phyloP scores from a whole-genome alignment of 2,797 vertebrate genomes.

The Botia almorhae region DNA sequence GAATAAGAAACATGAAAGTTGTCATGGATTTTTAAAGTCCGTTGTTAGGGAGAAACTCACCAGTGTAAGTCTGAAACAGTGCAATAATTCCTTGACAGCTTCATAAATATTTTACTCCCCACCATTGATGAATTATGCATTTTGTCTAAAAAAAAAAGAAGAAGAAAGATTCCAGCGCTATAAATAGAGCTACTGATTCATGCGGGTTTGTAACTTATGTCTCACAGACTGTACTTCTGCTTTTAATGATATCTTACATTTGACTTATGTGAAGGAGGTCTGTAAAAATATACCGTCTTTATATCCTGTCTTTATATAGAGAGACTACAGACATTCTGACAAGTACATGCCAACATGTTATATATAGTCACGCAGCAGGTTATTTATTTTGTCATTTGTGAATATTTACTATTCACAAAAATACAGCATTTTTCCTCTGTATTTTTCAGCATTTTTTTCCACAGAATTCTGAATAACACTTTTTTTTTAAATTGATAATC shows the following conservation, averaged over 20 bases:
- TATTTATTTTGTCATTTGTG: too few species aligned
- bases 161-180: neutral
- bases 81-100: slow-evolving; percentile 33
- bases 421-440: too few species aligned
- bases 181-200: slow-evolving; percentile 28
- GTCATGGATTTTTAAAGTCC: slow-evolving; percentile 12
- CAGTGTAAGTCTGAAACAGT: slow-evolving; percentile 1
- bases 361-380: too few species aligned
- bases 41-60: neutral
- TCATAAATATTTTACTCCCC: slow-evolving; percentile 37
- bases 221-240: slow-evolving; percentile 30
- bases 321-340: neutral
- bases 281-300: slow-evolving; percentile 26
- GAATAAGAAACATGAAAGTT: slow-evolving; percentile 25
- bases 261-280: slow-evolving; percentile 11
- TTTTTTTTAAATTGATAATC: too few species aligned
- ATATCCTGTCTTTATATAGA: too few species aligned
- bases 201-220: slow-evolving; percentile 15
- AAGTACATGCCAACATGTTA: neutral
- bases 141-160: slow-evolving; percentile 14
- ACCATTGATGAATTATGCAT: slow-evolving; percentile 44
- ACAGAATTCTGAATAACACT: too few species aligned
- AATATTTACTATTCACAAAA: too few species aligned
- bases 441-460: too few species aligned
- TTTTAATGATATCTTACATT: slow-evolving; percentile 4